phyloP scores from a whole-genome alignment of 2,797 vertebrate species.

The Mormyrops attenuatus region DNA sequence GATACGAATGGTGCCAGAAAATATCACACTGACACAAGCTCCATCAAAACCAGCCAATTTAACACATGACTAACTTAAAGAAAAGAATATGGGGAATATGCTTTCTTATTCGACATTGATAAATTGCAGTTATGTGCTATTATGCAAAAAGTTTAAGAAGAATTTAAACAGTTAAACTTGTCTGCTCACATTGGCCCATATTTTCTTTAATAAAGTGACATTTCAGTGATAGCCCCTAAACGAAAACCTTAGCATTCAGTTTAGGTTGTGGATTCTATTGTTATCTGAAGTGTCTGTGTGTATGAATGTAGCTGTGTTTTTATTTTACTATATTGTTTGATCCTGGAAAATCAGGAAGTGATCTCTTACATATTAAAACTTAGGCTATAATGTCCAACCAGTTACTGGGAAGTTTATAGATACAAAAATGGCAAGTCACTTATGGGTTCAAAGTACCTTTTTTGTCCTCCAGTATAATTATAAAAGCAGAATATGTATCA shows the following conservation, averaged over 20 bases:
- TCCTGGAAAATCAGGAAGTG: neutral
- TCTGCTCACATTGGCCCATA: neutral
- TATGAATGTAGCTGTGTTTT: neutral
- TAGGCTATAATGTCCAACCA: conserved; percentile 27
- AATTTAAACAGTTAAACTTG: conserved; percentile 9
- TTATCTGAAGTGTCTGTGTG: neutral
- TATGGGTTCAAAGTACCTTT: conserved; percentile 26
- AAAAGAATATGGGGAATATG: conserved; percentile 12
- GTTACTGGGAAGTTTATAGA: conserved; percentile 24
- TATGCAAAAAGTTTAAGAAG: conserved; percentile 18
- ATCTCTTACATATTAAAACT: conserved; percentile 31
- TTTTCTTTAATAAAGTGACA: conserved; percentile 12
- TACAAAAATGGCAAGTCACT: neutral
- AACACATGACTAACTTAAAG: conserved; percentile 21
- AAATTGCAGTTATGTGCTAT: conserved; percentile 21
- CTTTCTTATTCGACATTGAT: conserved; percentile 23
- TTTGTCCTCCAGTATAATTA: conserved; percentile 58
- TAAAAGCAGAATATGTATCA: conserved; percentile 60
- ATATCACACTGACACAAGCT: conserved; percentile 25
- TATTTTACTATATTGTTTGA: neutral
- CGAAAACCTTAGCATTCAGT: conserved; percentile 4
- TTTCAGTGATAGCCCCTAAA: neutral
- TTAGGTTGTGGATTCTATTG: neutral
- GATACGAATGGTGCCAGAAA: conserved; percentile 18
- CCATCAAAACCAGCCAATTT: conserved; percentile 19